Percentiles rank a stretch among this genome's conserved stretches.
Conservation (phyloP, 2,113 vertebrate species). For the Larimichthys polyactis region DNA sequence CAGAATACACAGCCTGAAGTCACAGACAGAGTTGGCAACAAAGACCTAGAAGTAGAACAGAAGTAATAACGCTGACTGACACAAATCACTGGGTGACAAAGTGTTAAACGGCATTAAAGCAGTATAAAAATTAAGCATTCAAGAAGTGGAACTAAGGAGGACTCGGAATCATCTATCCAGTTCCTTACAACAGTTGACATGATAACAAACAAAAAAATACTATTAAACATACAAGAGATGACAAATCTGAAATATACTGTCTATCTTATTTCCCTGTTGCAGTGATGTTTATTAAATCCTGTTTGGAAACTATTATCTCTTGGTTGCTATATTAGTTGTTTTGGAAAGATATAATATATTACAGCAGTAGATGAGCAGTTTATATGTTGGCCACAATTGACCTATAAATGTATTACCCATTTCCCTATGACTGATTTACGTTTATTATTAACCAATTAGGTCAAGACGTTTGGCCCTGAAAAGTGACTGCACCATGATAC, state of each 20-base stretch:
- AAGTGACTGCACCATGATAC: constrained; percentile 37
- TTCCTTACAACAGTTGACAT: background rate
- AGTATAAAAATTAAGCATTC: background rate
- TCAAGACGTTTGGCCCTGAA: constrained; percentile 42
- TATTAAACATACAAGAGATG: background rate
- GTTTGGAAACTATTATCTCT: background rate
- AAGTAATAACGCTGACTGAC: background rate
- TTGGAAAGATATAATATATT: background rate
- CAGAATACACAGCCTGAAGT: background rate
- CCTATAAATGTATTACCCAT: constrained; percentile 29
- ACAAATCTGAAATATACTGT: background rate
- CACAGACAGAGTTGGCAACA: background rate
- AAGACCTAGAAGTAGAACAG: background rate
- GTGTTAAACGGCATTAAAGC: background rate
- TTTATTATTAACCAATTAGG: constrained; percentile 52
- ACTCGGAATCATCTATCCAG: too few species aligned
- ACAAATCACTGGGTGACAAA: background rate
- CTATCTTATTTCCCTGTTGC: background rate
- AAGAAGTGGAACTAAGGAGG: background rate
- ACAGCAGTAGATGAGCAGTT: background rate
- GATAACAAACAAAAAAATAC: background rate
- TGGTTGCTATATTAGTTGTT: background rate
- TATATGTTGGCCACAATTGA: background rate
- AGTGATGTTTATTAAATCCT: background rate
- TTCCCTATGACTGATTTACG: constrained; percentile 38